A percentile compares a stretch with the other conserved stretches of the same genome.
Conservation (phyloP, 2,113 vertebrate genomes). For the Heterotis niloticus region DNA sequence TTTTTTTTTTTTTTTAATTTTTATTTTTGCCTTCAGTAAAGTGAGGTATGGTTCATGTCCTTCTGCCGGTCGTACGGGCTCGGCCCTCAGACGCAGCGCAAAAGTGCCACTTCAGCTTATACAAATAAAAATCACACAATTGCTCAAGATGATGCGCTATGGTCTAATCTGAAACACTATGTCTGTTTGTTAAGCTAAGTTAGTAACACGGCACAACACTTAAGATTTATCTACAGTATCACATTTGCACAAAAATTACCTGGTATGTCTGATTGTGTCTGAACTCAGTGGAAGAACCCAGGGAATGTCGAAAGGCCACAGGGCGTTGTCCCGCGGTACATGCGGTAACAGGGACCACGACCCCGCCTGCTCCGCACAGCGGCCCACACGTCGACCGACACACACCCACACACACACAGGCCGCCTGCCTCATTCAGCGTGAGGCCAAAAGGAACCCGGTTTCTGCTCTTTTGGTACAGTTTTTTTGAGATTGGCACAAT, state of each 20-base stretch:
- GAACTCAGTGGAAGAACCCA: conserved; percentile 24
- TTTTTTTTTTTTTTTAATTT: conserved; percentile 18
- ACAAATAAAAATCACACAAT: not conserved
- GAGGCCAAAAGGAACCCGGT: not conserved
- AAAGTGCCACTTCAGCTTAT: not conserved
- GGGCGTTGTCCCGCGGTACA: conserved; percentile 10
- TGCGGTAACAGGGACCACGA: not conserved
- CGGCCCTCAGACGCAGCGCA: not conserved
- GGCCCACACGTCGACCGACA: no score
- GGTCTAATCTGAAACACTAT: not conserved
- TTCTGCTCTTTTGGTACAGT: not conserved
- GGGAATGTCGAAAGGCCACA: conserved; percentile 15
- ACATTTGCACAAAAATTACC: conserved; percentile 21
- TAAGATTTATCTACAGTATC: conserved; percentile 5
- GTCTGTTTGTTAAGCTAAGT: conserved; percentile 1
- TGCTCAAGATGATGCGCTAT: not conserved
- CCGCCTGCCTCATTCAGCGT: not conserved
- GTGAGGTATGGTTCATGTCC: not conserved
- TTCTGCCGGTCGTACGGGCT: not conserved
- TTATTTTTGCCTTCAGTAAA: conserved; percentile 16
- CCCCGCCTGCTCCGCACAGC: not conserved
- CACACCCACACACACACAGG: not conserved
- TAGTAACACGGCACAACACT: conserved; percentile 20
- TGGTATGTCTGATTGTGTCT: conserved; percentile 21
- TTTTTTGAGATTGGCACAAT: not conserved